These are phyloP conservation scores for Odontamblyopus rebecca DNA, from an alignment of 2,797 vertebrate genomes.

Conservation along the genomic window DNA sequence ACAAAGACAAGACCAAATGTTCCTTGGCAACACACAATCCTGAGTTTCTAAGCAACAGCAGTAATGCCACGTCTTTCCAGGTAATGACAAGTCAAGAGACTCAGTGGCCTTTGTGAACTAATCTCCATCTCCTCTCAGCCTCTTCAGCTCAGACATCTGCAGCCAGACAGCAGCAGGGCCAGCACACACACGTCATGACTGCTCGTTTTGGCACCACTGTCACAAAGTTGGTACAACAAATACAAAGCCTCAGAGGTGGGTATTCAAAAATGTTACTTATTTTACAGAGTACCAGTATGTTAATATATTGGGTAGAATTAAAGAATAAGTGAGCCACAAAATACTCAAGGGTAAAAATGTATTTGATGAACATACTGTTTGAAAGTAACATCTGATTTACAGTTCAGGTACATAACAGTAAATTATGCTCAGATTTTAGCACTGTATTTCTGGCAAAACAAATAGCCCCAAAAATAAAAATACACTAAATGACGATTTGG, in stretches of 20 bases:
- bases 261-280: neutral
- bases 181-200: slow-evolving; percentile 22
- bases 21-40: slow-evolving; percentile 57
- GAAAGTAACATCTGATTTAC: neutral
- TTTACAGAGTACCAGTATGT: neutral
- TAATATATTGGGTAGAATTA: neutral
- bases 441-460: too few species aligned
- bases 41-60: slow-evolving; percentile 63
- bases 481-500: too few species aligned
- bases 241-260: neutral
- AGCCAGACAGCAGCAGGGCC: slow-evolving; percentile 18
- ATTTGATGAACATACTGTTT: neutral
- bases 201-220: slow-evolving; percentile 24
- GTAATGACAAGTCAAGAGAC: slow-evolving; percentile 67
- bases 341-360: neutral
- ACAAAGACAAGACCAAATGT: slow-evolving; percentile 48
- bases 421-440: too few species aligned
- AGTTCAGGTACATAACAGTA: neutral
- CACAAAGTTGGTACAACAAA: slow-evolving; percentile 30
- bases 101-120: slow-evolving; percentile 52
- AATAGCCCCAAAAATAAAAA: too few species aligned
- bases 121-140: slow-evolving; percentile 49
- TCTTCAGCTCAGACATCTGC: slow-evolving; percentile 36
- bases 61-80: slow-evolving; percentile 54
- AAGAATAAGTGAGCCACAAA: neutral